A percentile compares a stretch with the other conserved stretches of the same genome.
Evolutionary conservation across 2,113 vertebrate species (phyloP).

Genomic region (Otocyon megalotis): DNA sequence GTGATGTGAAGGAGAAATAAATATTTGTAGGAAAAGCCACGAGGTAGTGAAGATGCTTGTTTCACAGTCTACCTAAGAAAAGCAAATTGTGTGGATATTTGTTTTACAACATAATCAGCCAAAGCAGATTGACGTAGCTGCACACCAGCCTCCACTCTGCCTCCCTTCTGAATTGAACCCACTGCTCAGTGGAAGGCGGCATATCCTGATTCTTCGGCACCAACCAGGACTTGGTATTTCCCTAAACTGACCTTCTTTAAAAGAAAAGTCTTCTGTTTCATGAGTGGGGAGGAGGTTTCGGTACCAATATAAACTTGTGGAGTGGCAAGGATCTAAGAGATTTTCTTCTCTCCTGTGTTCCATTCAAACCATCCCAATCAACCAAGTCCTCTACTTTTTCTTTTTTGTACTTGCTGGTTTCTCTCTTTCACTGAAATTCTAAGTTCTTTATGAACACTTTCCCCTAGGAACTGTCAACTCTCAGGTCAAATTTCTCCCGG

Average conservation of each 20-base stretch:
- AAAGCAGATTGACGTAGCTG: neutral
- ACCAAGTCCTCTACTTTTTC: neutral
- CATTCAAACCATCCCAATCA: neutral
- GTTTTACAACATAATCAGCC: neutral
- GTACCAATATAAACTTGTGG: neutral
- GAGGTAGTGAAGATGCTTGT: neutral
- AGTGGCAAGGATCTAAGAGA: neutral
- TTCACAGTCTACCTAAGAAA: neutral
- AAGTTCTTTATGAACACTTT: neutral
- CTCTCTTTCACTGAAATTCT: neutral
- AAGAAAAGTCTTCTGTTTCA: neutral
- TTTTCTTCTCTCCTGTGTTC: neutral
- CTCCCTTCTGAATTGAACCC: neutral
- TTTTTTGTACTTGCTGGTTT: neutral
- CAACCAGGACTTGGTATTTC: neutral
- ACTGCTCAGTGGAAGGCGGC: neutral
- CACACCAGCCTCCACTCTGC: neutral
- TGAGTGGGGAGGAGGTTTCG: neutral
- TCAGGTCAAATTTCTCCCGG: neutral
- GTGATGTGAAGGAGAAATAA: neutral
- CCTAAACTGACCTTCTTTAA: neutral
- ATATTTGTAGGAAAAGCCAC: neutral
- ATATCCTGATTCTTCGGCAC: neutral
- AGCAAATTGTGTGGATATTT: neutral
- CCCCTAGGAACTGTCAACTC: neutral